phyloP scores from a whole-genome alignment of 2,113 vertebrate genomes.

The Numenius arquata region DNA sequence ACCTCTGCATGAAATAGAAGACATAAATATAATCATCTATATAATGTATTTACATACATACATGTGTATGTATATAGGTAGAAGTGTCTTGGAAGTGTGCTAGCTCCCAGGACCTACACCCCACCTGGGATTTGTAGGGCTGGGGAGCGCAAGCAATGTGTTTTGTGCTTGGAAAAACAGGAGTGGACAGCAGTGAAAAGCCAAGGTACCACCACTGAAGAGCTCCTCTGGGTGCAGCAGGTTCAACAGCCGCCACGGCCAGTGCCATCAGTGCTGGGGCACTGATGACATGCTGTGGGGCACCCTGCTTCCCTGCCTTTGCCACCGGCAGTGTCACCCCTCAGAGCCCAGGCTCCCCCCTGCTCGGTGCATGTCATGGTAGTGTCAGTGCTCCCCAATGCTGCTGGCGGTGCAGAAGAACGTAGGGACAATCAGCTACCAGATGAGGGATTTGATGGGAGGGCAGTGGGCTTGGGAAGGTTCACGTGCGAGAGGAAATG shows the following conservation, averaged over 20 bases:
- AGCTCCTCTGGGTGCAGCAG: background rate
- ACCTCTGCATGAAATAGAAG: background rate
- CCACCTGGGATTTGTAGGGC: background rate
- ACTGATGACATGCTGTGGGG: fast-evolving
- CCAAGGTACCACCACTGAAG: background rate
- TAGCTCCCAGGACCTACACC: background rate
- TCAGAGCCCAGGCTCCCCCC: background rate
- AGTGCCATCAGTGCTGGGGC: background rate
- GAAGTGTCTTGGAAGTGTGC: background rate
- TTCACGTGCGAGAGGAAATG: fast-evolving
- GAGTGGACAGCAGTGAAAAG: fast-evolving
- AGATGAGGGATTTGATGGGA: background rate
- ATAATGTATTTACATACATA: fast-evolving
- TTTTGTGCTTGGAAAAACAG: background rate
- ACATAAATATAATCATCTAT: fast-evolving
- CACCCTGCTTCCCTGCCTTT: background rate
- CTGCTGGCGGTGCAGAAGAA: background rate
- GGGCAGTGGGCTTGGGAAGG: fast-evolving
- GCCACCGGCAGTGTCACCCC: background rate
- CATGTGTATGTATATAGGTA: fast-evolving
- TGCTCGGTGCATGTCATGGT: fast-evolving
- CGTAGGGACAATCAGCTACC: fast-evolving
- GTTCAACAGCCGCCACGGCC: background rate
- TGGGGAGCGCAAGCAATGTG: fast-evolving
- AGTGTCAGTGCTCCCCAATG: background rate